These are phyloP conservation scores for Molossus alvarezi DNA, from an alignment of 2,797 vertebrate species.

Conservation along the genomic window DNA sequence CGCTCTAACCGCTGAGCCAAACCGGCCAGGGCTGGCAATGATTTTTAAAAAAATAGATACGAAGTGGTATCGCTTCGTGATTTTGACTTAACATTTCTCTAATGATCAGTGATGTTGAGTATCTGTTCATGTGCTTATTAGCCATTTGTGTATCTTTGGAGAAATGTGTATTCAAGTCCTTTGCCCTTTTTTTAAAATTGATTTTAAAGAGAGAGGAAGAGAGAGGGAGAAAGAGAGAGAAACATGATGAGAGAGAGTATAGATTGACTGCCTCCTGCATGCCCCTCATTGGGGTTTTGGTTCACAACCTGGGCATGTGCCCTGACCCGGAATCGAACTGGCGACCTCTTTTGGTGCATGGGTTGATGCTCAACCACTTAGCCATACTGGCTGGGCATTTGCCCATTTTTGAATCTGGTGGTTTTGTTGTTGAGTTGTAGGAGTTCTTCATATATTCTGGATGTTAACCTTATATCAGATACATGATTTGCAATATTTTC, in stretches of 20 bases:
- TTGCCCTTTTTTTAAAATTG: background rate
- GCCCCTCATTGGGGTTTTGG: too few species aligned
- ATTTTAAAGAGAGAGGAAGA: too few species aligned
- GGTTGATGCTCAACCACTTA: too few species aligned
- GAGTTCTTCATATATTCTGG: background rate
- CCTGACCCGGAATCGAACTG: too few species aligned
- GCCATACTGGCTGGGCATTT: too few species aligned
- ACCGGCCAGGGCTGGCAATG: too few species aligned
- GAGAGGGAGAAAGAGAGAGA: too few species aligned
- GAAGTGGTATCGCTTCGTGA: background rate
- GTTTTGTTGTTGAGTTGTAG: background rate
- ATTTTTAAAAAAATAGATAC: background rate
- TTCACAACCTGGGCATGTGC: too few species aligned
- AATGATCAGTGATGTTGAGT: background rate
- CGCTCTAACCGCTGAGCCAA: too few species aligned
- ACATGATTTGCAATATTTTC: background rate
- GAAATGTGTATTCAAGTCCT: constrained; percentile 17
- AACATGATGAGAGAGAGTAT: too few species aligned
- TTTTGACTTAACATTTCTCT: constrained; percentile 48
- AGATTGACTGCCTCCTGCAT: too few species aligned
- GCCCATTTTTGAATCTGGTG: background rate
- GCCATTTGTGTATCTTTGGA: background rate
- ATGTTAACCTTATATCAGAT: background rate
- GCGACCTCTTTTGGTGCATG: too few species aligned
- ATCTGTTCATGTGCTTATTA: background rate